Base-by-base conservation (phyloP, 1,140 invertebrate genomes). In the Asobara japonica region DNA sequence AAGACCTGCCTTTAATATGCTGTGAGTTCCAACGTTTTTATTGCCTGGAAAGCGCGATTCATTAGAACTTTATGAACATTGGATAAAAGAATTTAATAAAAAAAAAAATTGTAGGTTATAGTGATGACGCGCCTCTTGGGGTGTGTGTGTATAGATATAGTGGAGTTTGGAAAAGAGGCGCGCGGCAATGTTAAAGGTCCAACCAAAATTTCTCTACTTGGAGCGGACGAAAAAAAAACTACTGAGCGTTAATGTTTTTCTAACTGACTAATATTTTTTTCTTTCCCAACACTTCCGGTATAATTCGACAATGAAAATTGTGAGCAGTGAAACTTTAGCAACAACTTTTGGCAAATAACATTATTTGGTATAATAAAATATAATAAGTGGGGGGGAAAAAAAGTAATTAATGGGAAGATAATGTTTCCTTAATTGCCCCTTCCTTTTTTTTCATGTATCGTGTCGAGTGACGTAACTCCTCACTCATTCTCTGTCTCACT, bases 21-120 rank as follows among this genome's bases (percentile, higher is more conserved):
- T 18, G n/a, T 51, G 36, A 3, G 36, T 1, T 45, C 41, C 41
- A 45, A 13, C 41, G 41, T 45, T 10, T 4, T 13, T 38, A 18
- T 13, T 13, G n/a, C 41, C 41, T 45, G 41, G 3, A 45, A 45
- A 45, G 13, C 41, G n/a, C 41, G 41, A 16, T n/a, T 45, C 18
- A 13, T 45, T 45, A 45, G 18, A 45, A 18, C 41, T n/a, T n/a
- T n/a, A n/a, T n/a, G n/a, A n/a, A n/a, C n/a, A 13, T 16, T 45
- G 1, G 41, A 45, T 33, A 6, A 33, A 45, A 13, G 7, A 45
- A 16, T 45, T 45, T 16, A 45, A 13, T 45, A 45, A 45, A 33
- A 33, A 33, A 33, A 45, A 45, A 45, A 2, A 6, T 81, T 79
- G 30, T 79, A 83, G 82, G 82, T 83, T 83, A 83, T 81, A 71